A percentile compares a stretch with the other conserved stretches of the same genome.
These are phyloP conservation scores for Lateolabrax maculatus DNA, from an alignment of 2,797 vertebrate genomes.

Conservation along the genomic window DNA sequence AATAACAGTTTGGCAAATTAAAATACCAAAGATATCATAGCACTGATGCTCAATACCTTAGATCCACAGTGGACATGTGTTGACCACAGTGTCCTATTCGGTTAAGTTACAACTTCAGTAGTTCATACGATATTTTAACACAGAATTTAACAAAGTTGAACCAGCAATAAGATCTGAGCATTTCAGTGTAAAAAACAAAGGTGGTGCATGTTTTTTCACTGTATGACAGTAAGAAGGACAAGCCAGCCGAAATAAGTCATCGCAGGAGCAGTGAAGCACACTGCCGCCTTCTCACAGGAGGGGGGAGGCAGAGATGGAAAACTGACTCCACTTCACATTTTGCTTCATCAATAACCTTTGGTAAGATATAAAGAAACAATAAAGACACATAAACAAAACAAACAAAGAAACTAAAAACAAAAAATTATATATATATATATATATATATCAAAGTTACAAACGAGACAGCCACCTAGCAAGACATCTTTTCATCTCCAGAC, in stretches of 20 bases:
- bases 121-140: background rate
- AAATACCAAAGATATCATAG: constrained; percentile 2
- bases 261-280: constrained; percentile 68
- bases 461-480: constrained; percentile 71
- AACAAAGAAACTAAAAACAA: no score
- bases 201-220: constrained; percentile 38
- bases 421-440: no score
- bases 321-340: constrained; percentile 76
- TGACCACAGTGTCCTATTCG: background rate
- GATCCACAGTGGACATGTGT: background rate
- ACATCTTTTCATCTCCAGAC: constrained; percentile 87
- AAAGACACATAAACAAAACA: constrained; percentile 69
- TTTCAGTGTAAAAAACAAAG: constrained; percentile 36
- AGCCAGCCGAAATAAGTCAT: constrained; percentile 74
- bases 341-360: constrained; percentile 77
- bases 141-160: background rate
- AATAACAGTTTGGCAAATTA: background rate
- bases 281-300: constrained; percentile 62
- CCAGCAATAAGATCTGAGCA: background rate
- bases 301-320: constrained; percentile 64
- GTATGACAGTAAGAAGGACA: constrained; percentile 63
- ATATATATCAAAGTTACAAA: constrained; percentile 72
- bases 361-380: constrained; percentile 69
- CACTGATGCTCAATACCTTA: background rate
- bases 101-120: background rate